Percentiles rank a stretch among this genome's conserved stretches.
phyloP scores from a whole-genome alignment of 1,140 invertebrate species.

The Calephelis virginiensis region DNA sequence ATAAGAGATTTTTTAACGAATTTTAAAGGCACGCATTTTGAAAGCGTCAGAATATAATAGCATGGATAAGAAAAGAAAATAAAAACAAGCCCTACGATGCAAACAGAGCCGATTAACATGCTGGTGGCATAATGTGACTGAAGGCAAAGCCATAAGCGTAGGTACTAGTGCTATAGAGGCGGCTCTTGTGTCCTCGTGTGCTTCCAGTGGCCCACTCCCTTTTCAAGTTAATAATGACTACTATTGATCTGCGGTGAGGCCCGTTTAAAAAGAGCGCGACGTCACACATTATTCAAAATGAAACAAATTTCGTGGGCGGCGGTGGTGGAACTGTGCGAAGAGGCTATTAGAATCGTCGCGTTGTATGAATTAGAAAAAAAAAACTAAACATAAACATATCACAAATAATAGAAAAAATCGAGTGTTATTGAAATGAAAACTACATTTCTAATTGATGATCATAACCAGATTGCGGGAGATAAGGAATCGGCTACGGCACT shows the following conservation, averaged over 20 bases:
- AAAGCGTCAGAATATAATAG: neutral
- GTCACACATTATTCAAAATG: slow-evolving; percentile 32
- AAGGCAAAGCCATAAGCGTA: slow-evolving; percentile 35
- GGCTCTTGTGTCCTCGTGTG: slow-evolving; percentile 59
- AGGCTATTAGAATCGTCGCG: slow-evolving; percentile 68
- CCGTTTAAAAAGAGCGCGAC: slow-evolving; percentile 37
- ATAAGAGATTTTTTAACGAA: too few species aligned
- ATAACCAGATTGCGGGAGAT: slow-evolving; percentile 80
- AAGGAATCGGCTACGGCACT: slow-evolving; percentile 79
- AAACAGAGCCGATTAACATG: slow-evolving; percentile 12
- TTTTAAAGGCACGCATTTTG: too few species aligned
- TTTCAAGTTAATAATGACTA: slow-evolving; percentile 34
- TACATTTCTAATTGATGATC: slow-evolving; percentile 79
- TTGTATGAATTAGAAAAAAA: slow-evolving; percentile 61
- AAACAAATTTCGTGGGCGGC: slow-evolving; percentile 49
- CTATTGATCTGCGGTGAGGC: slow-evolving; percentile 30
- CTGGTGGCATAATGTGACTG: slow-evolving; percentile 11
- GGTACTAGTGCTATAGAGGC: slow-evolving; percentile 44
- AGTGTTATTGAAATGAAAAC: slow-evolving; percentile 79
- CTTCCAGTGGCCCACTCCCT: slow-evolving; percentile 63
- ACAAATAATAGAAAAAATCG: slow-evolving; percentile 61
- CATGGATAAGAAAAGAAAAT: neutral
- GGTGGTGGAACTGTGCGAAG: slow-evolving; percentile 59
- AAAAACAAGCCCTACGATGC: slow-evolving; percentile 19
- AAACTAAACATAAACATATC: slow-evolving; percentile 50